Evolutionary conservation across 2,113 vertebrate species (phyloP).

Genomic region (Cyanistes caeruleus): DNA sequence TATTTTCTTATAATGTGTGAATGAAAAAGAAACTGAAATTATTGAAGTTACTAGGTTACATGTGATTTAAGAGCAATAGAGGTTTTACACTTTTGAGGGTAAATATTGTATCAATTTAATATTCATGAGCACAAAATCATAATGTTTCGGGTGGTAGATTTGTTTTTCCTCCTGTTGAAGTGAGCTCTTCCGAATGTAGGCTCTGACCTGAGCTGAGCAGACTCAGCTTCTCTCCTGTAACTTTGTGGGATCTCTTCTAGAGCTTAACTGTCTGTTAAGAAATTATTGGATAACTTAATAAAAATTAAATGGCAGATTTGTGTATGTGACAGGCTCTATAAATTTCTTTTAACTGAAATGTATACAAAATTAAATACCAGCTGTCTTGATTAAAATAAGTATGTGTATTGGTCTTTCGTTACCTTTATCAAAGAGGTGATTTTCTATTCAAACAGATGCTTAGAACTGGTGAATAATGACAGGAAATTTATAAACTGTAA

Average conservation of each 20-base stretch:
- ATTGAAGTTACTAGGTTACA: not conserved
- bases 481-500: not conserved
- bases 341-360: slow-evolving; percentile 24
- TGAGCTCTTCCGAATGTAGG: not conserved
- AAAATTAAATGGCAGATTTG: slow-evolving; percentile 41
- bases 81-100: not conserved
- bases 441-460: not conserved
- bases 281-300: slow-evolving; percentile 34
- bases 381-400: slow-evolving; percentile 8
- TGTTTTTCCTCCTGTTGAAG: not conserved
- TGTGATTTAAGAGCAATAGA: not conserved
- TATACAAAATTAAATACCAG: slow-evolving; percentile 38
- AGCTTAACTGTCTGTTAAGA: slow-evolving; percentile 18
- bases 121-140: not conserved
- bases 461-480: not conserved
- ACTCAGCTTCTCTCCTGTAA: not conserved
- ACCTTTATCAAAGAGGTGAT: not conserved
- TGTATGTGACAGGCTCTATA: not conserved
- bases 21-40: not conserved
- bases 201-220: not conserved
- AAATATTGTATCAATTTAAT: not conserved
- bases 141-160: not conserved
- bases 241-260: not conserved
- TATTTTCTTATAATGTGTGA: not conserved
- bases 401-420: not conserved